Evolutionary conservation across 2,113 vertebrate species (phyloP).

Genomic region (Brachionichthys hirsutus): DNA sequence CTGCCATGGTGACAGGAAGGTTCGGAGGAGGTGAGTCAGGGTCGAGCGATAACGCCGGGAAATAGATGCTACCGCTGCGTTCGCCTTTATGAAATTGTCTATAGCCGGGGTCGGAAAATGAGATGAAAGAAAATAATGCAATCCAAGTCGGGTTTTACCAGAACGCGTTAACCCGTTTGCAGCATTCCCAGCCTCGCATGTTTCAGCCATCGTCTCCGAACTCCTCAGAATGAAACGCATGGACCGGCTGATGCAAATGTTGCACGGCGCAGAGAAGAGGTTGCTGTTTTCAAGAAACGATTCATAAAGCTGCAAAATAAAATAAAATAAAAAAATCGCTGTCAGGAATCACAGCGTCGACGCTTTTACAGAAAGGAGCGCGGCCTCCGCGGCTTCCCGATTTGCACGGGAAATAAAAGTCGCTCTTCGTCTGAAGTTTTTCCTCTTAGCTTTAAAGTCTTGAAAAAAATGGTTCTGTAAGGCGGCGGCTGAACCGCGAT

Average conservation of each 20-base stretch:
- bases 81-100: conserved; percentile 24
- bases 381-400: conserved; percentile 3
- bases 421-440: background rate
- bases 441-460: conserved; percentile 4
- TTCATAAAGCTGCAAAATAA: background rate
- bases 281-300: background rate
- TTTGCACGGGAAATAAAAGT: conserved; percentile 35
- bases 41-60: conserved; percentile 44
- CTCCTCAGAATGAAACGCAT: too few species aligned
- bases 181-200: too few species aligned
- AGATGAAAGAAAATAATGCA: too few species aligned
- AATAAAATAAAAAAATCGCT: background rate
- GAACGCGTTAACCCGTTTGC: too few species aligned
- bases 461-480: conserved; percentile 1
- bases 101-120: background rate
- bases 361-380: background rate
- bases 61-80: conserved; percentile 40
- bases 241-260: conserved; percentile 26
- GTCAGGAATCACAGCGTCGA: conserved; percentile 8
- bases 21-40: conserved; percentile 42
- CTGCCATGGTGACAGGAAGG: conserved; percentile 62
- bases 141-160: too few species aligned
- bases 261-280: background rate
- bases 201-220: too few species aligned
- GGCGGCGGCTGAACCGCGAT: conserved; percentile 41